Evolutionary conservation across 1,140 invertebrate species (phyloP).

Genomic region (Delia radicum): DNA sequence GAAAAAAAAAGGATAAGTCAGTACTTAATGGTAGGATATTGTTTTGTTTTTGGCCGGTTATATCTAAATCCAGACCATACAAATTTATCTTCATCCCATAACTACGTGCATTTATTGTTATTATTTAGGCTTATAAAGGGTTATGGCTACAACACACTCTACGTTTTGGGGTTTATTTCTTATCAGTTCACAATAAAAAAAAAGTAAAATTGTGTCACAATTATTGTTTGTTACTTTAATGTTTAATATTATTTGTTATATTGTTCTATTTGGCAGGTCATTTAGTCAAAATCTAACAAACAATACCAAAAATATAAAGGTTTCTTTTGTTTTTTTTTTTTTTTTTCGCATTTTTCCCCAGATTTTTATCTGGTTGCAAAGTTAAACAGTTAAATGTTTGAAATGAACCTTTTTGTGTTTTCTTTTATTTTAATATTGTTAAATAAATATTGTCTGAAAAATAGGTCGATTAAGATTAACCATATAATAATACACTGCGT

Average conservation of each 20-base stretch:
- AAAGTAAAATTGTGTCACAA: not conserved
- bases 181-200: not conserved
- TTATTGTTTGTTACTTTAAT: not conserved
- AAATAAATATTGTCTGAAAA: not conserved
- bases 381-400: not conserved
- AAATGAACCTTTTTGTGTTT: not conserved
- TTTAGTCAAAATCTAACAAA: not conserved
- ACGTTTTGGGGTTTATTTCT: not conserved
- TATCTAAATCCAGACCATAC: too few species aligned
- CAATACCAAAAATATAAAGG: not conserved
- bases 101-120: not conserved
- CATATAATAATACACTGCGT: too few species aligned
- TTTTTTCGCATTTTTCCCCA: not conserved
- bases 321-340: not conserved
- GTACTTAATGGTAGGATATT: not conserved
- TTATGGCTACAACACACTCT: not conserved
- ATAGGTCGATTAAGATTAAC: too few species aligned
- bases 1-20: not conserved
- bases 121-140: not conserved
- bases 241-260: not conserved
- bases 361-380: not conserved
- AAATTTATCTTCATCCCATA: not conserved
- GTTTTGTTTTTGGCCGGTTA: not conserved
- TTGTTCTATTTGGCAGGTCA: not conserved
- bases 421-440: not conserved